phyloP scores from a whole-genome alignment of 2,797 vertebrate genomes.

The Phoxinus dragarum region DNA sequence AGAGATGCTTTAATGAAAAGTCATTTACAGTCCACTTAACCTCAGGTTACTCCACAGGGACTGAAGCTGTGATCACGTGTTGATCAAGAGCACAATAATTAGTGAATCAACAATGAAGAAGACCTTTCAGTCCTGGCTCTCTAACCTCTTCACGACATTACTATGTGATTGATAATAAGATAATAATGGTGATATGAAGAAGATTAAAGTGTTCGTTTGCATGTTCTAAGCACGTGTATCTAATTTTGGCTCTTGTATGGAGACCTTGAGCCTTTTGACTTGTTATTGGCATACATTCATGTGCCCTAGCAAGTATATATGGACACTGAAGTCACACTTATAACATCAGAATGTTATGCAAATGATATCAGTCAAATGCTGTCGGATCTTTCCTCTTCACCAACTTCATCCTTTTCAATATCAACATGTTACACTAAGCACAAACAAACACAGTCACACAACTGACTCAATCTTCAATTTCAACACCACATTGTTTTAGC shows the following conservation, averaged over 20 bases:
- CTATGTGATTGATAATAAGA: background rate
- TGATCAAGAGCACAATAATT: background rate
- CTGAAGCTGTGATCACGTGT: background rate
- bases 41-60: background rate
- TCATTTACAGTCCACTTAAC: background rate
- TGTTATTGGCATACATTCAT: background rate
- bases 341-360: background rate
- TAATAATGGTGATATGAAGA: background rate
- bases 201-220: background rate
- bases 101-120: background rate
- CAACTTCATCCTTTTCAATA: background rate
- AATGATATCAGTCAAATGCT: background rate
- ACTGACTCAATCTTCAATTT: background rate
- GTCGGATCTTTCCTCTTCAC: too few species aligned
- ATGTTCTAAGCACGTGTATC: background rate
- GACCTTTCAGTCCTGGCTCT: background rate
- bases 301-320: background rate
- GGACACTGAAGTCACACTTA: background rate
- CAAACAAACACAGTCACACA: background rate
- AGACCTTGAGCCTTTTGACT: background rate
- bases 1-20: slow-evolving; percentile 17
- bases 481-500: background rate
- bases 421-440: background rate
- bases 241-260: background rate
- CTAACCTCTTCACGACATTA: background rate